Evolutionary conservation across 2,888 invertebrate species (phyloP).

Genomic region (Prosopocoilus inquinatus): DNA sequence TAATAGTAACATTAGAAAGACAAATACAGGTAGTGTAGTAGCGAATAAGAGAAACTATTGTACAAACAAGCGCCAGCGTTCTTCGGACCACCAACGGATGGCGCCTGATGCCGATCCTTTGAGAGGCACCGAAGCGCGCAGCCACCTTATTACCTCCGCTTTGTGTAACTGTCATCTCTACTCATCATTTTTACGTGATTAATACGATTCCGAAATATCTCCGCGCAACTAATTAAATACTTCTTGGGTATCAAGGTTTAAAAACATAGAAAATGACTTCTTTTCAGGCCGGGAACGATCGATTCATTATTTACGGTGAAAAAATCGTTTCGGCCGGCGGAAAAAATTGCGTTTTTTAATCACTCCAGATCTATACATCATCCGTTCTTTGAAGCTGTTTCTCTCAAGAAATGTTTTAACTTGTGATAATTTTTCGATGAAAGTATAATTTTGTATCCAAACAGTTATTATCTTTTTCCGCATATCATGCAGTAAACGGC

Average conservation of each 20-base stretch:
- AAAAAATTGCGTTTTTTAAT: too few species aligned
- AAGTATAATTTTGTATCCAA: too few species aligned
- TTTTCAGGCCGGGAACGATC: background rate
- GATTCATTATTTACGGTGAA: background rate
- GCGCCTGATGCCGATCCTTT: constrained; percentile 17
- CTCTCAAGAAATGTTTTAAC: too few species aligned
- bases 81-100: constrained; percentile 20
- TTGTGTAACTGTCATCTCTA: constrained; percentile 23
- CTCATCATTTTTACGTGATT: constrained; percentile 22
- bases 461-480: too few species aligned
- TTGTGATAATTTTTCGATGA: too few species aligned
- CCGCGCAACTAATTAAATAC: constrained; percentile 20
- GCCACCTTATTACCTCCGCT: constrained; percentile 23
- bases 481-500: too few species aligned
- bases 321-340: background rate
- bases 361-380: too few species aligned
- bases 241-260: background rate
- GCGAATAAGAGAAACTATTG: constrained; percentile 16
- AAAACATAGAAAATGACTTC: constrained; percentile 4
- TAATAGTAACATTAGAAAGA: constrained; percentile 12
- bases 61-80: constrained; percentile 11
- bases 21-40: constrained; percentile 19
- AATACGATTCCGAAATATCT: constrained; percentile 21
- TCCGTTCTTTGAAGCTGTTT: too few species aligned
- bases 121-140: constrained; percentile 15